Conservation (phyloP, 2,888 invertebrate genomes). For the Drosophila atripex region DNA sequence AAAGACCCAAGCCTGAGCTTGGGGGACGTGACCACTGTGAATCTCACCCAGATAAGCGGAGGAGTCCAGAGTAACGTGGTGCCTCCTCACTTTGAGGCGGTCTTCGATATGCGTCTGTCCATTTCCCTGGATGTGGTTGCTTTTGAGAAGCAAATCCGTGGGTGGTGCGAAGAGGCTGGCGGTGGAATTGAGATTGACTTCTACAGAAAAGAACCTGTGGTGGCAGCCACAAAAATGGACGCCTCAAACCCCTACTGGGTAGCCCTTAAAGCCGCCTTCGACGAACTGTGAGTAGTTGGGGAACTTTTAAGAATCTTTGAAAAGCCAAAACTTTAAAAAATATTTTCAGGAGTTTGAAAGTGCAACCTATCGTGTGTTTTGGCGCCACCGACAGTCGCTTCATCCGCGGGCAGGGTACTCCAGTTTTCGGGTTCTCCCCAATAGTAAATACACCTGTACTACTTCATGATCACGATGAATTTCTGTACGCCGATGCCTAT, state of each 20-base stretch:
- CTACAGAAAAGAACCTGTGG: conserved; percentile 86
- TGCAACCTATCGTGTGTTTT: conserved; percentile 90
- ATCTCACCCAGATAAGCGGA: conserved; percentile 88
- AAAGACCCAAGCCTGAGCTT: conserved; percentile 82
- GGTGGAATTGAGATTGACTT: conserved; percentile 88
- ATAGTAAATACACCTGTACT: conserved; percentile 92
- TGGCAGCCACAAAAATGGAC: conserved; percentile 87
- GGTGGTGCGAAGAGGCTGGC: conserved; percentile 89
- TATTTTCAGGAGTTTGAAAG: conserved; percentile 86
- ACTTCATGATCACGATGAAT: conserved; percentile 96
- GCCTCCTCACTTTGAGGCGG: conserved; percentile 87
- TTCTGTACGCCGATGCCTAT: conserved; percentile 87
- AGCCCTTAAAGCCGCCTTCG: conserved; percentile 87
- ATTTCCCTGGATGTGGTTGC: conserved; percentile 85
- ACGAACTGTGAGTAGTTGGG: conserved; percentile 85
- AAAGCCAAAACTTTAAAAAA: no score
- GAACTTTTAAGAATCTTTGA: fast-evolving
- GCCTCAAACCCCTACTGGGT: conserved; percentile 88
- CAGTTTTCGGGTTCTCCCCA: conserved; percentile 95
- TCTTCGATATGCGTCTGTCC: conserved; percentile 87
- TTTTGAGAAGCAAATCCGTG: conserved; percentile 85
- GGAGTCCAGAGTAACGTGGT: conserved; percentile 92
- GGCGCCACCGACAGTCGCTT: conserved; percentile 95
- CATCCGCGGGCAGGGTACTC: conserved; percentile 90
- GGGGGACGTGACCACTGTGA: conserved; percentile 90